Percentiles rank a stretch among this genome's conserved stretches.
Evolutionary conservation across 2,888 invertebrate genomes (phyloP).

Genomic region (Lasioglossum morio): DNA sequence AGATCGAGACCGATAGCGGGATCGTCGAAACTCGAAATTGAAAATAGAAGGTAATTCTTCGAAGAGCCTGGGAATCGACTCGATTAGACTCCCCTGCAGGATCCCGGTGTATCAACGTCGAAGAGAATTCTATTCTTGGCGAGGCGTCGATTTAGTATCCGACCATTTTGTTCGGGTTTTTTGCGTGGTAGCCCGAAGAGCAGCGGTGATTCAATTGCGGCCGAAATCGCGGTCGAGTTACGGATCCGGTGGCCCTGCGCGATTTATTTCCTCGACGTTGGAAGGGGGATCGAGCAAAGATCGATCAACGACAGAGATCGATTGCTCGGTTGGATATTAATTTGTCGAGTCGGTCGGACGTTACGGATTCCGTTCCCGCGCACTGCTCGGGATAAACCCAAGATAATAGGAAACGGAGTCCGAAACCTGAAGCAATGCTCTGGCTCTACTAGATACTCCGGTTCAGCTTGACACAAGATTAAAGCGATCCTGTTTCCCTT

Average conservation of each 20-base stretch:
- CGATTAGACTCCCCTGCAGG: slow-evolving; percentile 9
- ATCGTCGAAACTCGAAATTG: neutral
- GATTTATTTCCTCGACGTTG: slow-evolving; percentile 60
- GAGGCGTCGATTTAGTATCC: slow-evolving; percentile 60
- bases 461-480: neutral
- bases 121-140: slow-evolving; percentile 42
- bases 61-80: neutral
- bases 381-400: neutral
- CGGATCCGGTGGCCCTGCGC: slow-evolving; percentile 48
- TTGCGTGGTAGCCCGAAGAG: slow-evolving; percentile 27
- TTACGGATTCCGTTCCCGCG: neutral
- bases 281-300: slow-evolving; percentile 30
- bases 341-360: slow-evolving; percentile 36
- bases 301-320: slow-evolving; percentile 55
- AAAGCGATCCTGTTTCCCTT: neutral
- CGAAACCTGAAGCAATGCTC: neutral
- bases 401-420: slow-evolving; percentile 13
- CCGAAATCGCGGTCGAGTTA: slow-evolving; percentile 58
- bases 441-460: neutral
- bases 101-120: slow-evolving; percentile 55
- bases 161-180: slow-evolving; percentile 52
- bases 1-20: neutral
- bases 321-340: slow-evolving; percentile 47
- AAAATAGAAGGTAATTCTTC: neutral
- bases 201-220: slow-evolving; percentile 64